Percentiles rank a stretch among this genome's conserved stretches.
These are phyloP conservation scores for Onychostruthus taczanowskii DNA, from an alignment of 2,113 vertebrate species.

Conservation along the genomic window DNA sequence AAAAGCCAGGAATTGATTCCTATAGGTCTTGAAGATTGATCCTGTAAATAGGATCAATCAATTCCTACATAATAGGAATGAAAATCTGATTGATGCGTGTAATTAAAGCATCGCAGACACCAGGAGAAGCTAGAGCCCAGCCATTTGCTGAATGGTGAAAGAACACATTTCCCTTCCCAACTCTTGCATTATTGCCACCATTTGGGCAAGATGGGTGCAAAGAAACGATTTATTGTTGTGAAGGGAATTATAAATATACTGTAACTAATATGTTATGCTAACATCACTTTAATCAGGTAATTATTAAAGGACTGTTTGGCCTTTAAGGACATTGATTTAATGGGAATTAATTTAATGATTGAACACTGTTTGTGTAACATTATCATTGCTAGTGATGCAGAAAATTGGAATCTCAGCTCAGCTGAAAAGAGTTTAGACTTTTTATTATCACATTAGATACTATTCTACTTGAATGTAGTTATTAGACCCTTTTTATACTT, in stretches of 20 bases:
- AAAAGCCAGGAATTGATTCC: background rate
- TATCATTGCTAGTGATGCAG: conserved; percentile 65
- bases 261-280: conserved; percentile 50
- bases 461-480: conserved; percentile 15
- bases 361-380: conserved; percentile 65
- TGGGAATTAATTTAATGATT: conserved; percentile 71
- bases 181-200: background rate
- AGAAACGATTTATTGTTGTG: background rate
- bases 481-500: background rate
- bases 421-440: conserved; percentile 50
- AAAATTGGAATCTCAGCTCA: conserved; percentile 71
- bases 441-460: conserved; percentile 29
- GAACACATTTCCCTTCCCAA: background rate
- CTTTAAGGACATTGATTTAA: conserved; percentile 73
- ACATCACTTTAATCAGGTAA: conserved; percentile 58
- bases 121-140: background rate
- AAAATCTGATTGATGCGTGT: background rate
- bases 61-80: background rate
- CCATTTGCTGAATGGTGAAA: background rate
- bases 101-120: background rate
- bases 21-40: background rate
- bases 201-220: background rate
- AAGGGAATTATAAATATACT: conserved; percentile 37
- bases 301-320: conserved; percentile 64
- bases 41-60: background rate